phyloP scores from a whole-genome alignment of 2,113 vertebrate genomes.

The Octodon degus region DNA sequence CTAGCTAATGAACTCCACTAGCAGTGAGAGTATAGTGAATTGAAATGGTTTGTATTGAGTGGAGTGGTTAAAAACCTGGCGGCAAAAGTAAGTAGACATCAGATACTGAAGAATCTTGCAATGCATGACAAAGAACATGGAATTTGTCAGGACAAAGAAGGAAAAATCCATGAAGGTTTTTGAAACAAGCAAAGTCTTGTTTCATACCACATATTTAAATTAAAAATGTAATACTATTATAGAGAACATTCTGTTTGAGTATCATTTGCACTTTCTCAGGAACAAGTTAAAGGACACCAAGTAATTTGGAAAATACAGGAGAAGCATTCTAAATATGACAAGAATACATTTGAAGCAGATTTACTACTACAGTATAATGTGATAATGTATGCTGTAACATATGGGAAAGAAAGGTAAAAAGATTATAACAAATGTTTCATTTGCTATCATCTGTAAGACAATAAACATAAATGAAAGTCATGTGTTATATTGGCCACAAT shows the following conservation, averaged over 20 bases:
- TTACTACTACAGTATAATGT: constrained; percentile 62
- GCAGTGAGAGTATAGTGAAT: not conserved
- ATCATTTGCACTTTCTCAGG: constrained; percentile 1
- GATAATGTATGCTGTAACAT: constrained; percentile 53
- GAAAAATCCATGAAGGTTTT: not conserved
- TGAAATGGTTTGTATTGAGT: not conserved
- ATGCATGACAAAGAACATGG: not conserved
- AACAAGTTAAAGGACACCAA: constrained; percentile 59
- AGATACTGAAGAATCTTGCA: not conserved
- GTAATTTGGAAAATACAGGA: constrained; percentile 56
- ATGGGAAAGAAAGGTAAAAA: constrained; percentile 70
- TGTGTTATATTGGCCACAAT: constrained; percentile 68
- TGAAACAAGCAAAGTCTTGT: not conserved
- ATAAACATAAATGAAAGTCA: constrained; percentile 67
- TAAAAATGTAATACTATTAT: constrained; percentile 7
- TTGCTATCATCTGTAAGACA: constrained; percentile 70
- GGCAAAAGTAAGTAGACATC: not conserved
- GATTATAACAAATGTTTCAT: constrained; percentile 69
- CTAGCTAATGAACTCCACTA: not conserved
- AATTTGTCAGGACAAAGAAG: not conserved
- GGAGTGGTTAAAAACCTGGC: not conserved
- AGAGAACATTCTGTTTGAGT: not conserved
- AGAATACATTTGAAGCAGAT: constrained; percentile 51
- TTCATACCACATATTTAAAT: constrained; percentile 52
- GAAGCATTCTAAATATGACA: constrained; percentile 63